These are phyloP conservation scores for Epinotia brunnichana DNA, from an alignment of 2,888 invertebrate species.

Conservation along the genomic window DNA sequence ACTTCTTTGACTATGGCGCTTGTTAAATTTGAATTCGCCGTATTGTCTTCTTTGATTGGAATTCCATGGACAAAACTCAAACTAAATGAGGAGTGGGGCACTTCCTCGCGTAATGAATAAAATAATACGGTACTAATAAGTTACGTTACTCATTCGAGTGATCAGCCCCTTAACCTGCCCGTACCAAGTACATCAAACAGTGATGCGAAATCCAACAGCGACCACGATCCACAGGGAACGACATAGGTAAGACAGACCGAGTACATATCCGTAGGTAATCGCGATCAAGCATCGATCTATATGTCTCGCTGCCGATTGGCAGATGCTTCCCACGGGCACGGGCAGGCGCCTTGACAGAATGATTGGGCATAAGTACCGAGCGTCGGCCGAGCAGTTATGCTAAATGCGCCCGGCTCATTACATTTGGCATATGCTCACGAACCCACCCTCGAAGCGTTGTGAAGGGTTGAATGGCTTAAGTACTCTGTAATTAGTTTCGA, in stretches of 20 bases:
- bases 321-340: conserved; percentile 69
- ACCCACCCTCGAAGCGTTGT: conserved; percentile 53
- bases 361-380: conserved; percentile 75
- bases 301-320: conserved; percentile 49
- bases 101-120: no score
- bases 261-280: conserved; percentile 6
- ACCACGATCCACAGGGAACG: not conserved
- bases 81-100: no score
- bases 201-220: no score
- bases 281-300: conserved; percentile 37
- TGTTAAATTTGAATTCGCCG: not conserved
- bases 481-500: conserved; percentile 29
- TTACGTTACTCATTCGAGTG: no score
- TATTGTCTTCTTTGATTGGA: not conserved
- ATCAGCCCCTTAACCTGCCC: not conserved
- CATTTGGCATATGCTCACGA: conserved; percentile 75
- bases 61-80: not conserved
- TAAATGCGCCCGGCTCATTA: conserved; percentile 69
- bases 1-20: not conserved
- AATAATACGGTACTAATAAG: no score
- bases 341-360: conserved; percentile 69
- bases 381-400: conserved; percentile 62
- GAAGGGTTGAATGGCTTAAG: conserved; percentile 37
- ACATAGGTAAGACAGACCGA: not conserved
- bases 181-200: not conserved